phyloP scores from a whole-genome alignment of 2,888 invertebrate genomes.

The Cheilosia urbana region DNA sequence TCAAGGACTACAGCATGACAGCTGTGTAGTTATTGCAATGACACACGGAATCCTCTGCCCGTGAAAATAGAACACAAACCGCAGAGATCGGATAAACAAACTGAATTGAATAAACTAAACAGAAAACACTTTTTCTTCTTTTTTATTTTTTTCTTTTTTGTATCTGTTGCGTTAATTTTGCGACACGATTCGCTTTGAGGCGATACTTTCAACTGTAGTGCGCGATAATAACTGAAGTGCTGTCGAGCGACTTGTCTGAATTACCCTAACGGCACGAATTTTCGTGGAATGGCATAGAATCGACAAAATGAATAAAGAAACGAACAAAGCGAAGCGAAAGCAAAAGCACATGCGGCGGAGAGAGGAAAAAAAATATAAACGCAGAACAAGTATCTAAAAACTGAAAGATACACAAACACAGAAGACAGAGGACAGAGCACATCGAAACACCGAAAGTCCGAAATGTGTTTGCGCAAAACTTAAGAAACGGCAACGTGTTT shows the following conservation, averaged over 20 bases:
- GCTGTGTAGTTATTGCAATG: conserved; percentile 5
- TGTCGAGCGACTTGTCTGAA: conserved; percentile 66
- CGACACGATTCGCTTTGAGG: conserved; percentile 50
- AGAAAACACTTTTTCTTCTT: conserved; percentile 29
- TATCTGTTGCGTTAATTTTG: conserved; percentile 70
- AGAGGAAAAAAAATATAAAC: conserved; percentile 22
- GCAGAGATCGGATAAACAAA: conserved; percentile 46
- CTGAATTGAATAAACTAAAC: conserved; percentile 33
- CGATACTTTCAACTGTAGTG: conserved; percentile 70
- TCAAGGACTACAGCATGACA: conserved; percentile 72
- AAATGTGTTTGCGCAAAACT: conserved; percentile 4
- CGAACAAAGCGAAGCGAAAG: conserved; percentile 21
- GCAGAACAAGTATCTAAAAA: conserved; percentile 17
- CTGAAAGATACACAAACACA: conserved; percentile 43
- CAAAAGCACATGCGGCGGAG: conserved; percentile 47
- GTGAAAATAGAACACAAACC: background rate
- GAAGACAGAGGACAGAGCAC: no score
- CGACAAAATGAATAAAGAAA: conserved; percentile 16
- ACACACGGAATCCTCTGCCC: background rate
- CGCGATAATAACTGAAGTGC: conserved; percentile 73
- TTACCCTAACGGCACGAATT: conserved; percentile 71
- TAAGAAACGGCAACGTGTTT: conserved; percentile 59
- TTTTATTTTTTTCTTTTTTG: conserved; percentile 22
- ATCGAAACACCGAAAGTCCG: background rate
- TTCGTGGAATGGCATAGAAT: conserved; percentile 61